phyloP scores from a whole-genome alignment of 2,888 invertebrate genomes.

The Gymnoscelis rufifasciata region DNA sequence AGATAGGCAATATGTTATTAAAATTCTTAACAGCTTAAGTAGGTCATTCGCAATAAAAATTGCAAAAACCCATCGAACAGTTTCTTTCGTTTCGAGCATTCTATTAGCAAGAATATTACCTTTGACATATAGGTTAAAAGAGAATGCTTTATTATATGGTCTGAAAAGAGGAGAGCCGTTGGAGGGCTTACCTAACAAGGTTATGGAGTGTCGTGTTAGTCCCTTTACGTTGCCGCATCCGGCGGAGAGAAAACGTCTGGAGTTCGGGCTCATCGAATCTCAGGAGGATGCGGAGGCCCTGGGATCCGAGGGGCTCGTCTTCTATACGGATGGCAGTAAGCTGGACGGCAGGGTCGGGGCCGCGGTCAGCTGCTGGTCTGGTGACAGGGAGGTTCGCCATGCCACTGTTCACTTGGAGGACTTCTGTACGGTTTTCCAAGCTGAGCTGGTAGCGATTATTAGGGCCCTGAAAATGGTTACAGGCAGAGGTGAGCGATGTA shows the following conservation, averaged over 20 bases:
- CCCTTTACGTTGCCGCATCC: background rate
- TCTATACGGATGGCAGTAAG: background rate
- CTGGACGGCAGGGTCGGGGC: background rate
- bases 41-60: too few species aligned
- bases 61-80: too few species aligned
- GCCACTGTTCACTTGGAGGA: background rate
- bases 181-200: background rate
- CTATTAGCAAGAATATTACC: too few species aligned
- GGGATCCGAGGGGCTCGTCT: background rate
- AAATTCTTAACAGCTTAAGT: too few species aligned
- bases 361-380: background rate
- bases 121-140: too few species aligned
- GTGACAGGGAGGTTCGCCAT: background rate
- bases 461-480: background rate
- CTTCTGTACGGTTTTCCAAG: background rate
- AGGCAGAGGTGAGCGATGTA: background rate
- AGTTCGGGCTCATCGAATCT: background rate
- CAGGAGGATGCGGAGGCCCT: background rate
- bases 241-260: background rate
- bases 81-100: too few species aligned
- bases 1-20: too few species aligned
- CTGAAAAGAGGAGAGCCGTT: background rate
- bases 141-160: background rate
- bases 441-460: background rate
- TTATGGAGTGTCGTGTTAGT: background rate